Conservation (phyloP, 2,888 invertebrate genomes). For the Pandemis cinnamomeana region DNA sequence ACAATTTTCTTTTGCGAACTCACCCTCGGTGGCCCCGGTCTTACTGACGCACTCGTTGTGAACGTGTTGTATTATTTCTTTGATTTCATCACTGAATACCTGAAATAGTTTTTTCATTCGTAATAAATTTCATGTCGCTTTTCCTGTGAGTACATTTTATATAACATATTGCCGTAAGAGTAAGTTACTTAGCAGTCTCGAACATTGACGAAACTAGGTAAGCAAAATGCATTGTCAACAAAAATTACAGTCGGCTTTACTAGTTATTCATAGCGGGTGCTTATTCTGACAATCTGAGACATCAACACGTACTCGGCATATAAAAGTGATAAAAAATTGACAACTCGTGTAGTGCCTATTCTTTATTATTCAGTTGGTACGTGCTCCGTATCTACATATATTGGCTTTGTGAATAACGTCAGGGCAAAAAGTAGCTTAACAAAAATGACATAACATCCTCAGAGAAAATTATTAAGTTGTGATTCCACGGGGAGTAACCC, state of each 20-base stretch:
- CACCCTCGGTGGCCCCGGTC: slow-evolving; percentile 80
- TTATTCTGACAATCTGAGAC: slow-evolving; percentile 37
- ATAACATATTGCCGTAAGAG: neutral
- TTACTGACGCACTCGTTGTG: slow-evolving; percentile 79
- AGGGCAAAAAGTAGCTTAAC: slow-evolving; percentile 77
- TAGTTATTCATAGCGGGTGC: slow-evolving; percentile 38
- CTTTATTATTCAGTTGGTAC: slow-evolving; percentile 59
- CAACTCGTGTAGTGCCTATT: slow-evolving; percentile 44
- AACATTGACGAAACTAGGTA: neutral
- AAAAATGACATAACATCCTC: slow-evolving; percentile 81
- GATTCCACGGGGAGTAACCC: slow-evolving; percentile 75
- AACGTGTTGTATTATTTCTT: slow-evolving; percentile 80
- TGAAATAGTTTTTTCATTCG: slow-evolving; percentile 59
- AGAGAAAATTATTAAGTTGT: slow-evolving; percentile 82
- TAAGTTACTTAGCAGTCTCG: neutral
- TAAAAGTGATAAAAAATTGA: slow-evolving; percentile 42
- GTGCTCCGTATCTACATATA: slow-evolving; percentile 64
- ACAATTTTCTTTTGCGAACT: slow-evolving; percentile 70
- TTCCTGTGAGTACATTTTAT: neutral
- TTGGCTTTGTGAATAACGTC: slow-evolving; percentile 73
- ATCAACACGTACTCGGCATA: slow-evolving; percentile 39
- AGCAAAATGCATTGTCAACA: slow-evolving; percentile 10
- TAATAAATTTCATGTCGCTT: slow-evolving; percentile 44
- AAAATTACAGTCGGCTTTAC: slow-evolving; percentile 11
- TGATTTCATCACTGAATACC: slow-evolving; percentile 81